Base-by-base conservation (phyloP, 2,888 invertebrate species). In the Dolomedes plantarius region DNA sequence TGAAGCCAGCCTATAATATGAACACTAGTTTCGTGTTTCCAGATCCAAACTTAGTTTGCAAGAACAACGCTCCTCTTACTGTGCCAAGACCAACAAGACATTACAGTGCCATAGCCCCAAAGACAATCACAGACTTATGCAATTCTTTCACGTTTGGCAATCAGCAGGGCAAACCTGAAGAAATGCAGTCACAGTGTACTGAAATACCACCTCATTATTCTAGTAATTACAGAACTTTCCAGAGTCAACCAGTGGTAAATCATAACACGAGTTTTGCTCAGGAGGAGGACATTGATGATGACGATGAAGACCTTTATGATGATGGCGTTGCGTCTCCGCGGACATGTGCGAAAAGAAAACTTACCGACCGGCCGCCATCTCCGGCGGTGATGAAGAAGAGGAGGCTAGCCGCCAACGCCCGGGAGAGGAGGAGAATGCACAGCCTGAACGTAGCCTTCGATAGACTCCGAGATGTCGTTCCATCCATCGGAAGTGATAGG, bases 391-490 rank as follows among this genome's bases (percentile, higher is more conserved):
- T 97, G 91, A 94, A 95, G 89, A 95, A 96, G 90, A 93, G 98
- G 64, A 93, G 98, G 62, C 91, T 97, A 69, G 98, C 98, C 0
- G 98, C 98, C 0, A 98, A 98, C 90, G 98, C 97, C 0, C 93
- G 98, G 0, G 98, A 98, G 91, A 93, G 98, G 75, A 93, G 97
- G 71, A 92, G 98, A 23, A 98, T 98, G 98, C 96, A 97, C 92
- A 97, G 96, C 91, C 93, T 98, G 86, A 98, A 98, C 91, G 95
- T 96, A 90, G 98, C 98, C 0, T 98, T 98, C 91, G 98, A 98
- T 91, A 93, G 96, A 89, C 94, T 98, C 0, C 93, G 98, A 65
- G 95, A 96, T 3, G 97, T 97, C 89, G 93, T 98, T 16, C 98
- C 98, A 0, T 96, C 96, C 0, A 92, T 97, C 80, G 96, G 97